Conservation (phyloP, 2,888 invertebrate genomes). For the Drosophila gaucha region DNA sequence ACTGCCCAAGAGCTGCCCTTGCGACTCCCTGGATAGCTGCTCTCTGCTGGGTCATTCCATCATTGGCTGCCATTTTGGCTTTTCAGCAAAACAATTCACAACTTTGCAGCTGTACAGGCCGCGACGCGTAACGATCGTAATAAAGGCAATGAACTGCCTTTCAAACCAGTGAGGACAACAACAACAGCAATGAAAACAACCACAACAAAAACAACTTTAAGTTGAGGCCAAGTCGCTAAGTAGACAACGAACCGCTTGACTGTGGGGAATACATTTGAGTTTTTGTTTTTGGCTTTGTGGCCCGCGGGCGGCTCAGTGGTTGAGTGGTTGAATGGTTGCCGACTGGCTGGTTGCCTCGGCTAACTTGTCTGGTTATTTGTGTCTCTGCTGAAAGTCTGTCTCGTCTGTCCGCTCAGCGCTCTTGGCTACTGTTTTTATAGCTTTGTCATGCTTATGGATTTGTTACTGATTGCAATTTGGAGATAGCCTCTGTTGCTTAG, state of each 20-base stretch:
- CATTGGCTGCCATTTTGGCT: conserved; percentile 57
- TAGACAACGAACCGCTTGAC: conserved; percentile 52
- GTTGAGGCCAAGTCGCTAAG: conserved; percentile 47
- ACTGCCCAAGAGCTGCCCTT: conserved; percentile 16
- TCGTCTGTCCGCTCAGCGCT: conserved; percentile 2
- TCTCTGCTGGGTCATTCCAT: conserved; percentile 51
- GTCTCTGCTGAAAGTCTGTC: conserved; percentile 37
- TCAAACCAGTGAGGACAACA: conserved; percentile 26
- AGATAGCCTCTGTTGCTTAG: conserved; percentile 54
- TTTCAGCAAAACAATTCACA: conserved; percentile 71
- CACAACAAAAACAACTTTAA: conserved; percentile 30
- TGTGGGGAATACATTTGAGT: conserved; percentile 9
- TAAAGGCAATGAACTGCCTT: conserved; percentile 71
- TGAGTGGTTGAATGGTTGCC: conserved; percentile 13
- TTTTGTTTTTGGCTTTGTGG: conserved; percentile 15
- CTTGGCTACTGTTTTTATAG: conserved; percentile 59
- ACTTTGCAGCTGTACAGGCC: conserved; percentile 59
- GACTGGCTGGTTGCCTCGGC: conserved; percentile 19
- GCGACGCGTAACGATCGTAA: conserved; percentile 56
- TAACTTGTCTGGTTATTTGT: conserved; percentile 54
- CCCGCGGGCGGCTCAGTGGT: conserved; percentile 23
- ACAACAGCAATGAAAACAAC: conserved; percentile 8
- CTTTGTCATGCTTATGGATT: conserved; percentile 76
- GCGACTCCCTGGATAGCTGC: conserved; percentile 1
- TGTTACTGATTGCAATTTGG: conserved; percentile 68